Base-by-base conservation (phyloP, 2,797 vertebrate species). In the Trachurus trachurus region DNA sequence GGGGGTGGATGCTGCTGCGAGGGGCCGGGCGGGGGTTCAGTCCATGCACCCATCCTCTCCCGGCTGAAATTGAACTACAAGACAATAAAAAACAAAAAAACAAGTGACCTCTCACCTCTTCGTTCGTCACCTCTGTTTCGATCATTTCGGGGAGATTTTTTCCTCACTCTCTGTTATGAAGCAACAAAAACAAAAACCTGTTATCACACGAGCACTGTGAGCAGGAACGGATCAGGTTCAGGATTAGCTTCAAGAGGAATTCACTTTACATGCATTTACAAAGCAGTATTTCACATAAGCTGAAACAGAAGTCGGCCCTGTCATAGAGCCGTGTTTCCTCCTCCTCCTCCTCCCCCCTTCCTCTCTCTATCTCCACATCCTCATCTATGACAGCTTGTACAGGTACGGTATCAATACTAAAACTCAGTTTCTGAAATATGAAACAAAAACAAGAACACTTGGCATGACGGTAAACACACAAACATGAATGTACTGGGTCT, bases 401-500 rank as follows among this genome's bases (percentile, higher is more conserved):
- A 58, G 40, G 44, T 65, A 3, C 39, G 56, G 44, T 34, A 45
- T 49, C 29, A 39, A 26, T 66, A 61, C 15, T 37, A 29, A 53
- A 37, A 42, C 10, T 19, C 59, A 40, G 9, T 16, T 7, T 13
- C n/a, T 37, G 13, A 62, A 45, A 64, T 57, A 64, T 53, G 74
- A 84, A 83, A 78, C 71, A 76, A 81, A 74, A 68, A 39, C 1
- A 44, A 9, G 31, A 74, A 63, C 22, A 39, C 34, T 53, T 17
- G 62, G 44, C 58, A 13, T n/a, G 58, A 72, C 15, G 1, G 49
- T 75, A 58, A 54, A 26, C 9, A 56, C 53, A 56, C 65, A 22
- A 7, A 60, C 50, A 64, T 79, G 88, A 93, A 90, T 90, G 89
- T 91, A 87, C 57, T n/a, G 50, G 9, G 31, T 64, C 63, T 52